Evolutionary conservation across 2,888 invertebrate genomes (phyloP), one percentile per base, ranked within the genome.

Genomic region (Noctua janthina): DNA sequence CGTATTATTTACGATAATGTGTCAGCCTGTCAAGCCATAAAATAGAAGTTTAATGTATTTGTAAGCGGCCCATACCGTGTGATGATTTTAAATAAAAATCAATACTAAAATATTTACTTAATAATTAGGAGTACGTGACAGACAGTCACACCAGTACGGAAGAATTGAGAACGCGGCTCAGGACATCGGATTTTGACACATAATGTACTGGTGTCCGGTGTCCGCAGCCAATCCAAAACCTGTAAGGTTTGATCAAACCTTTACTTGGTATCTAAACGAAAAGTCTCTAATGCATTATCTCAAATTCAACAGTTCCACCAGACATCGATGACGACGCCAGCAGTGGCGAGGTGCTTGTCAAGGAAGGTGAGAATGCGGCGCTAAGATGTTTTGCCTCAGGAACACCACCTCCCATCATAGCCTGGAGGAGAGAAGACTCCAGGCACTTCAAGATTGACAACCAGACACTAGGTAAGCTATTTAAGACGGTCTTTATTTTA

Each of bases 361-460:
- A 98, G 85, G 99, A 99, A 95, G 98, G 98, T 1, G 98, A 98
- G 85, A 98, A 98, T 84, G 98, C 98, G 0, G 98, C 98, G 1
- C 96, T 99, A 23, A 97, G 97, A 11, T 99, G 99, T 90, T 98
- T 98, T 29, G 99, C 99, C 0, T 98, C 98, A 0, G 98, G 99
- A 13, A 98, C 98, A 69, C 99, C 99, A 0, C 95, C 97, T 6
- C 99, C 99, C 0, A 97, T 97, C 76, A 98, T 99, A 87, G 98
- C 97, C 20, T 99, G 99, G 99, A 97, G 98, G 86, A 96, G 98
- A 74, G 98, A 98, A 93, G 98, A 98, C 93, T 98, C 98, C 17
- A 96, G 97, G 69, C 97, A 97, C 78, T 98, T 98, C 91, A 95
- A 96, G 84, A 95, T 97, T 23, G 92, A 96, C 76, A 97, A 96